Percentiles rank a stretch among this genome's conserved stretches.
Evolutionary conservation across 2,113 vertebrate genomes (phyloP).

Genomic region (Myrmecobius fasciatus): DNA sequence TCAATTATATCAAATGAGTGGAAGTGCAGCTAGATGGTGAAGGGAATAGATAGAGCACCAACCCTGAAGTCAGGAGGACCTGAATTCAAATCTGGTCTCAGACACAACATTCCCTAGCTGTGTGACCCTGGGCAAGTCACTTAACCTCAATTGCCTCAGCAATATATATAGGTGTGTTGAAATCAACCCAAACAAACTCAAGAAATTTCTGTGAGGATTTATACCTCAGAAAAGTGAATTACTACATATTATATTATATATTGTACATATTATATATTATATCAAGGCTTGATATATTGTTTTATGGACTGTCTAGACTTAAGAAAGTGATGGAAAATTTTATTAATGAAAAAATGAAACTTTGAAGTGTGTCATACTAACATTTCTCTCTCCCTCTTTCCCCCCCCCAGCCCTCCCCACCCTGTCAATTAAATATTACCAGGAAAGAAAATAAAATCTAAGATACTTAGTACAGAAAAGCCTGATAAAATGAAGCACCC

Average conservation of each 20-base stretch:
- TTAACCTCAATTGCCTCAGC: no score
- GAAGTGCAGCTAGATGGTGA: no score
- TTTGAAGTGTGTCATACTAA: neutral
- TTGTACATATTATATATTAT: neutral
- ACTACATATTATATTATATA: neutral
- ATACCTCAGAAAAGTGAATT: neutral
- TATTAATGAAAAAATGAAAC: neutral
- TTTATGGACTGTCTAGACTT: neutral
- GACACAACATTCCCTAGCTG: no score
- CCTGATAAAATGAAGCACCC: neutral
- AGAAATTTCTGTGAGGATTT: neutral
- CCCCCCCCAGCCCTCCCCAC: no score
- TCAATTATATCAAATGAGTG: neutral
- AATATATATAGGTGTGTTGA: no score
- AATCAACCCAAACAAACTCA: neutral
- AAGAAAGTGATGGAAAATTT: neutral
- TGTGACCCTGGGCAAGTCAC: no score
- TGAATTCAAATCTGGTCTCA: no score
- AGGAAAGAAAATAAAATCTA: neutral
- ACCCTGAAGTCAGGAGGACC: no score
- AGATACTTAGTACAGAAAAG: neutral
- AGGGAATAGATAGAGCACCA: no score
- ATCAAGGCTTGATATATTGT: neutral
- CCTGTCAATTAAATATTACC: neutral
- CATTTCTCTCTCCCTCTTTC: neutral